These are phyloP conservation scores for Neodiprion lecontei DNA, from an alignment of 1,140 invertebrate species.

Conservation along the genomic window DNA sequence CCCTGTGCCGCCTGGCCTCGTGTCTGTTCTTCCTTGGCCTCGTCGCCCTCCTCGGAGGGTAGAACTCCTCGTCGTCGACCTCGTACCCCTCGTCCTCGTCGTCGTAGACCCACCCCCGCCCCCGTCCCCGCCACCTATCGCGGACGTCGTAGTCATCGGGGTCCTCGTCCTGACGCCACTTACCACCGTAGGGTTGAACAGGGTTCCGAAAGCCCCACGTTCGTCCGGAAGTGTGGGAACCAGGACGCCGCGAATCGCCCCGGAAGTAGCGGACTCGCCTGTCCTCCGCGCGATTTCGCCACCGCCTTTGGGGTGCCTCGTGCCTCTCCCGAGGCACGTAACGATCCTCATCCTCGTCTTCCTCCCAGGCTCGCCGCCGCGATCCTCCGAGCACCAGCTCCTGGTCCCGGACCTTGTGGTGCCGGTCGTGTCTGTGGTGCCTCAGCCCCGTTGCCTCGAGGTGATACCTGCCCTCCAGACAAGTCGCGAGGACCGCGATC, in stretches of 20 bases:
- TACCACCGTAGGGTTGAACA: too few relatives aligned
- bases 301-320: neutral
- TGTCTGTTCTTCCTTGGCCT: neutral
- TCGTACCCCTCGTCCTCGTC: slow-evolving; percentile 11
- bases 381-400: slow-evolving; percentile 19
- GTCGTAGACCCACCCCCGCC: neutral
- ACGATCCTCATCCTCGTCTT: slow-evolving; percentile 24
- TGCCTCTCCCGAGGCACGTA: slow-evolving; percentile 21
- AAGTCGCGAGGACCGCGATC: neutral
- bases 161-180: too few relatives aligned
- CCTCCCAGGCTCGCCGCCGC: slow-evolving; percentile 9
- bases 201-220: too few relatives aligned
- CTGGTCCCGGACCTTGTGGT: slow-evolving; percentile 19
- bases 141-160: neutral
- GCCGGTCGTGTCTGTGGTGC: slow-evolving; percentile 7
- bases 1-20: slow-evolving; percentile 12
- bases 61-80: slow-evolving; percentile 25
- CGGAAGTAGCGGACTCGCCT: neutral
- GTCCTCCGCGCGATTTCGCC: too few relatives aligned
- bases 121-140: neutral
- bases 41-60: neutral
- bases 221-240: neutral
- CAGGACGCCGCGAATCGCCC: neutral
- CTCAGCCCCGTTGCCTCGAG: slow-evolving; percentile 7
- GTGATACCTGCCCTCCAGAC: slow-evolving; percentile 2